These are phyloP conservation scores for Chromis chromis DNA, from an alignment of 2,797 vertebrate species.

Conservation along the genomic window DNA sequence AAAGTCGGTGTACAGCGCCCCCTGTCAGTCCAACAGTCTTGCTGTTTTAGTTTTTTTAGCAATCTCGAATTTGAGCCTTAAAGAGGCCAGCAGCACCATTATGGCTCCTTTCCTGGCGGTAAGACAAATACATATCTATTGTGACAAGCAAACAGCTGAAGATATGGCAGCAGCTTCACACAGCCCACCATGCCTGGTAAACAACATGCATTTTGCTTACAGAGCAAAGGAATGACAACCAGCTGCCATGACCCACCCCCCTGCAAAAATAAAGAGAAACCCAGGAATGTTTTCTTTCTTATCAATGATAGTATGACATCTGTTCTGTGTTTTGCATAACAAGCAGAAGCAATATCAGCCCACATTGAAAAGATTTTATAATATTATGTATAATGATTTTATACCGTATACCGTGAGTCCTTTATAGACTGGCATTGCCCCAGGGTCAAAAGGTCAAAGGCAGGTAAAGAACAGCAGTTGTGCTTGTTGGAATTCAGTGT, in stretches of 20 bases:
- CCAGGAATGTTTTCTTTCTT: not conserved
- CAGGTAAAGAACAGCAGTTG: constrained; percentile 23
- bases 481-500: constrained; percentile 8
- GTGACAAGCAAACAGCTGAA: constrained; percentile 50
- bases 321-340: not conserved
- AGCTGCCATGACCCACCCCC: constrained; percentile 42
- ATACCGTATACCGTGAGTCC: not conserved
- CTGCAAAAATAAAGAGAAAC: not conserved
- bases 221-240: constrained; percentile 1
- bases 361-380: constrained; percentile 5
- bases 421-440: constrained; percentile 18
- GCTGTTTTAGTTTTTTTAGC: not conserved
- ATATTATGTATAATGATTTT: constrained; percentile 16
- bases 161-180: constrained; percentile 45
- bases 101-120: constrained; percentile 28
- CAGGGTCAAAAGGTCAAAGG: constrained; percentile 37
- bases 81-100: constrained; percentile 11
- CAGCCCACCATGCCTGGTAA: constrained; percentile 47
- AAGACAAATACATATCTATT: constrained; percentile 51
- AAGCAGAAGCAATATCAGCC: constrained; percentile 13
- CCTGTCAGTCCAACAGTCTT: not conserved
- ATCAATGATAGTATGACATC: constrained; percentile 3
- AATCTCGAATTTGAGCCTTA: not conserved
- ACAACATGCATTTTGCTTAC: constrained; percentile 30
- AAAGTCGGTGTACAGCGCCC: not conserved